phyloP scores from a whole-genome alignment of 2,797 vertebrate genomes.

The Nyctalus aviator region DNA sequence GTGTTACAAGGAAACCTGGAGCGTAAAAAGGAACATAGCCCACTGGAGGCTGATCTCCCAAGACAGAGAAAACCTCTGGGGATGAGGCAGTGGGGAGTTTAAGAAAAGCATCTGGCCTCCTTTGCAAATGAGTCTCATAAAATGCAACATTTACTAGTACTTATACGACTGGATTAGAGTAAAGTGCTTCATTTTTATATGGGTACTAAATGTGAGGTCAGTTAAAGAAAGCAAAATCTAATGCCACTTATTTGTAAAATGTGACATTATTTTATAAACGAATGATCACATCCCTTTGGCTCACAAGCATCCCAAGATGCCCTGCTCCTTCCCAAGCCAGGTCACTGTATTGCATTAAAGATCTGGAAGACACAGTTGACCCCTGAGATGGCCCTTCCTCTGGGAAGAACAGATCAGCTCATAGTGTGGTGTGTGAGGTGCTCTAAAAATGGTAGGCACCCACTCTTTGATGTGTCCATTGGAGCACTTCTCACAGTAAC shows the following conservation, averaged over 20 bases:
- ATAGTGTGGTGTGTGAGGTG: neutral
- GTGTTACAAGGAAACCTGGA: slow-evolving; percentile 60
- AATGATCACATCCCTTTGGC: neutral
- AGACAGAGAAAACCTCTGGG: neutral
- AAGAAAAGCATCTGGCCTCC: slow-evolving; percentile 46
- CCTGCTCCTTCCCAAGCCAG: neutral
- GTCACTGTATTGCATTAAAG: neutral
- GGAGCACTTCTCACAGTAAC: neutral
- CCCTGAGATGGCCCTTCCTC: neutral
- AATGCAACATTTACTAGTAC: neutral
- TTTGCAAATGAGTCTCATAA: slow-evolving; percentile 54
- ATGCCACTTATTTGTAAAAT: neutral
- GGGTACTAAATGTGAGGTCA: neutral
- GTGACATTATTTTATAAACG: neutral
- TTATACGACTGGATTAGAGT: neutral
- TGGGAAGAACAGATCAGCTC: neutral
- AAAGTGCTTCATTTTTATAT: neutral
- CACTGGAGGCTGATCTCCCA: neutral
- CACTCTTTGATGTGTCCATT: neutral
- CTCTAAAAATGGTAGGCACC: neutral
- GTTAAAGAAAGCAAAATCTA: slow-evolving; percentile 9
- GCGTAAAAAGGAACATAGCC: slow-evolving; percentile 41
- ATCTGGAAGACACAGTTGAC: neutral
- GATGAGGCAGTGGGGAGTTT: neutral
- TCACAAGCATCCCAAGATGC: neutral